Base-by-base conservation (phyloP, 2,113 vertebrate genomes). In the Menura novaehollandiae region DNA sequence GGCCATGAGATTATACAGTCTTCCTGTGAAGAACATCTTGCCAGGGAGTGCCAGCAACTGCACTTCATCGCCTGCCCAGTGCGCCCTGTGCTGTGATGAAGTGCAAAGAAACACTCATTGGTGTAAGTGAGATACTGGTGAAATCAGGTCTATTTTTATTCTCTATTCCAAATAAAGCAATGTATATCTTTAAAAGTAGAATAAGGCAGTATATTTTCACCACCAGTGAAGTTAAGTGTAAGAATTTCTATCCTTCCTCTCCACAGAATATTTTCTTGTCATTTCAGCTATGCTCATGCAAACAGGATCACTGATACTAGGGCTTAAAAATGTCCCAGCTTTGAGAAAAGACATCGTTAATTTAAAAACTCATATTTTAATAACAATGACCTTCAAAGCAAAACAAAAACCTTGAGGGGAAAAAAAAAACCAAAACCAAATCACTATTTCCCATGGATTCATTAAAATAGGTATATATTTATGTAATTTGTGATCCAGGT, bases 71-170 rank as follows among this genome's bases (percentile, higher is more conserved):
- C 43, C 46, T 72, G 84, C 59, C 68, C 69, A 21, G 18, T 51
- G n/a, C 63, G 43, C 27, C 47, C 51, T 72, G 52, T 1, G 2
- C 47, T 64, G 35, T 94, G 87, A 87, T 78, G 81, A 89, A 91
- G 76, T 87, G 64, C 52, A 63, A 94, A 43, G 22, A 71, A 89
- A 87, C 52, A 62, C 13, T 67, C 66, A 20, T 0, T 35, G 56
- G 64, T 78, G n/a, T 32, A 32, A 81, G 64, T 30, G 62, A 84
- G 77, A 91, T 67, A 78, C 16, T 43, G 30, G 47, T 1, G 0
- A 72, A 88, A 87, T 75, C 69, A 91, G 35, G 52, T 78, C 87
- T 94, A 81, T 93, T 97, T 95, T 92, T 91, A 74, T 21, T 87
- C 84, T 41, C 26, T 47, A 78, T 75, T 77, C 87, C 87, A 94